A percentile compares a stretch with the other conserved stretches of the same genome.
phyloP scores from a whole-genome alignment of 1,140 invertebrate genomes.

The Triops cancriformis region DNA sequence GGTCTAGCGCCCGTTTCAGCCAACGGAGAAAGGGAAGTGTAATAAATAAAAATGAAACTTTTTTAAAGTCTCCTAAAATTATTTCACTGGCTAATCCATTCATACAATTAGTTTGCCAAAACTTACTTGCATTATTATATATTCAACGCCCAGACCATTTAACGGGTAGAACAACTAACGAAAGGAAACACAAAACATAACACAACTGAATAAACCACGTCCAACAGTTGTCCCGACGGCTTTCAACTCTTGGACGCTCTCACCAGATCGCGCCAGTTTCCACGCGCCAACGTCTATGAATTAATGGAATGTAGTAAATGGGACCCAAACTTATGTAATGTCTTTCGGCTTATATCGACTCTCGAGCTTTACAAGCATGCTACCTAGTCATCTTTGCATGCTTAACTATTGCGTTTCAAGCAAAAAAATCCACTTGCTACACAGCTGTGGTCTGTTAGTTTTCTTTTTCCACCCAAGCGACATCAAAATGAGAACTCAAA shows the following conservation, averaged over 20 bases:
- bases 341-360: not conserved
- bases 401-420: not conserved
- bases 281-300: not conserved
- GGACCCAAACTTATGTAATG: slow-evolving; percentile 3
- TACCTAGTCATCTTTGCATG: not conserved
- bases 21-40: no score
- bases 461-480: not conserved
- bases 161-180: not conserved
- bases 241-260: not conserved
- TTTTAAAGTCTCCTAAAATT: no score
- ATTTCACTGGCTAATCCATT: no score
- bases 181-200: not conserved
- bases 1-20: no score
- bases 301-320: not conserved
- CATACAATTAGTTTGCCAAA: no score
- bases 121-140: no score
- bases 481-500: not conserved
- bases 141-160: no score
- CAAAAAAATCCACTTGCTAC: not conserved
- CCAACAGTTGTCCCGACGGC: not conserved
- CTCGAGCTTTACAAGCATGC: not conserved
- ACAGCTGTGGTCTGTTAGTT: not conserved
- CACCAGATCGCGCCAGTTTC: not conserved
- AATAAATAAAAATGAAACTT: no score
- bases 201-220: not conserved